Evolutionary conservation across 2,888 invertebrate genomes (phyloP).

Genomic region (Drosophila engyochracea): DNA sequence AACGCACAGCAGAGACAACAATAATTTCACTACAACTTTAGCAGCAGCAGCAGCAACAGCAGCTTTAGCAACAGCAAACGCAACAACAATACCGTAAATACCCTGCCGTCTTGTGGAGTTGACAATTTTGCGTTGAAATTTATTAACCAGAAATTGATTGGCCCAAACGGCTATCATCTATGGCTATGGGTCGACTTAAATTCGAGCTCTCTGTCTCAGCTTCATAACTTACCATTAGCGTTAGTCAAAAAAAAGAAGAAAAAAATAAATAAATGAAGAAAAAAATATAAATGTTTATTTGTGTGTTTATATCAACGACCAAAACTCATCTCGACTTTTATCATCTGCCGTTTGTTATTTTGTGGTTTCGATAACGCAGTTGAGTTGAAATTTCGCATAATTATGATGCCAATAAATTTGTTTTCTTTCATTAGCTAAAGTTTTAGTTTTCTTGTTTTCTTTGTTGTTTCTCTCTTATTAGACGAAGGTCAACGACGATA

Average conservation of each 20-base stretch:
- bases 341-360: conserved; percentile 42
- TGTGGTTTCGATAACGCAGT: conserved; percentile 61
- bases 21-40: conserved; percentile 55
- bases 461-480: conserved; percentile 63
- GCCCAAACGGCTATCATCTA: conserved; percentile 75
- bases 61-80: conserved; percentile 17
- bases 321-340: conserved; percentile 46
- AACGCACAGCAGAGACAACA: conserved; percentile 49
- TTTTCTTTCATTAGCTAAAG: conserved; percentile 79
- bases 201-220: conserved; percentile 38
- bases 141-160: conserved; percentile 82
- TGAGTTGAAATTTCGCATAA: conserved; percentile 77
- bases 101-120: conserved; percentile 46
- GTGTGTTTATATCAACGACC: conserved; percentile 31
- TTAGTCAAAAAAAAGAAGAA: conserved; percentile 36
- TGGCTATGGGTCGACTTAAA: conserved; percentile 43
- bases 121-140: conserved; percentile 77
- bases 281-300: conserved; percentile 6
- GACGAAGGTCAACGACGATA: conserved; percentile 81
- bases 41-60: not conserved
- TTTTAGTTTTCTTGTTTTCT: conserved; percentile 63
- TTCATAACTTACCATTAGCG: conserved; percentile 78
- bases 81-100: conserved; percentile 67
- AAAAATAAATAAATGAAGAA: conserved; percentile 15
- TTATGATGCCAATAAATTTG: conserved; percentile 82